phyloP scores from a whole-genome alignment of 2,113 vertebrate genomes.

The Pagrus major region DNA sequence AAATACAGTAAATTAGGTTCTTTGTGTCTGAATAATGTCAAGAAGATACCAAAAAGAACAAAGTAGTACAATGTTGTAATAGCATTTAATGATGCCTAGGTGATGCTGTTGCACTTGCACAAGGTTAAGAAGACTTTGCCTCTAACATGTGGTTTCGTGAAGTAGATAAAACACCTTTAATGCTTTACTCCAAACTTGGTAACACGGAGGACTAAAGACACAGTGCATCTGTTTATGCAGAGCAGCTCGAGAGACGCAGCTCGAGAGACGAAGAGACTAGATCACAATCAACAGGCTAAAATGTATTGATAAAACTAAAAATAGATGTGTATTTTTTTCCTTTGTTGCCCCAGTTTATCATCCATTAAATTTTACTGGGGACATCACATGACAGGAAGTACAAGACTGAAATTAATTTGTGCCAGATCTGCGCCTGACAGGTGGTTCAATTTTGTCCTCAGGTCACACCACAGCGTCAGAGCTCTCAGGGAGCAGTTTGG shows the following conservation, averaged over 20 bases:
- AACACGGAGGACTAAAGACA: not conserved
- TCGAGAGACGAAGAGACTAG: not conserved
- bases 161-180: not conserved
- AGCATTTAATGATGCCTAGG: slow-evolving; percentile 20
- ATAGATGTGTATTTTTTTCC: slow-evolving; percentile 4
- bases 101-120: slow-evolving; percentile 51
- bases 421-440: slow-evolving; percentile 4
- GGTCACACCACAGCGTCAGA: not conserved
- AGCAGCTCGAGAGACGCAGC: not conserved
- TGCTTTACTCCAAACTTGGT: not conserved
- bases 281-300: slow-evolving; percentile 22
- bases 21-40: not conserved
- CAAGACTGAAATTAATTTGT: slow-evolving; percentile 6
- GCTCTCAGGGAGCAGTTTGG: not conserved
- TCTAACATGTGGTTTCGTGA: not conserved
- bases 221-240: not conserved
- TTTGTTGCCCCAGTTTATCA: slow-evolving; percentile 25
- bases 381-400: slow-evolving; percentile 4
- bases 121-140: not conserved
- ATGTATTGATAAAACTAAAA: slow-evolving; percentile 32
- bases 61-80: slow-evolving; percentile 35
- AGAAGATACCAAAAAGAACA: not conserved
- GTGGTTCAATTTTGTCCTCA: not conserved
- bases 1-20: not conserved
- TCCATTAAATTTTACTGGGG: slow-evolving; percentile 22